Conservation (phyloP, 2,113 vertebrate species). For the Fregata magnificens region DNA sequence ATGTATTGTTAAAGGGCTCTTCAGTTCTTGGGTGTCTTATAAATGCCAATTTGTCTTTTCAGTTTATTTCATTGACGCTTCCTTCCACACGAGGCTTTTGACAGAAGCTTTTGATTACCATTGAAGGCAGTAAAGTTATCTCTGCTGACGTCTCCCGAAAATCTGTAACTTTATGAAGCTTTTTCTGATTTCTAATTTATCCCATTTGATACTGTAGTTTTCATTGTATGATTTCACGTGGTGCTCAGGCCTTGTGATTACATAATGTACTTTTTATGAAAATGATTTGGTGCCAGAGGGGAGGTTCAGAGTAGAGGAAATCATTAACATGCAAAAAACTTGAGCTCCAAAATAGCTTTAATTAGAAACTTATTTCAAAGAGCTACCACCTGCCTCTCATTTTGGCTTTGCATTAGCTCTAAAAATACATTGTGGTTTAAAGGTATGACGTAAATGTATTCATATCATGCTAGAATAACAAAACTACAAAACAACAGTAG, state of each 20-base stretch:
- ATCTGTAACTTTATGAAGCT: background rate
- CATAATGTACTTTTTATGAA: background rate
- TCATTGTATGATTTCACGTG: background rate
- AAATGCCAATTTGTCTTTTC: background rate
- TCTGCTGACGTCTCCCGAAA: background rate
- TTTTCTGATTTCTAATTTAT: background rate
- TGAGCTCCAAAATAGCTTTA: background rate
- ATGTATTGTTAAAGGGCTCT: background rate
- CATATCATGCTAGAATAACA: background rate
- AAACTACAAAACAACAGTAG: conserved; percentile 53
- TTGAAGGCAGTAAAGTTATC: background rate
- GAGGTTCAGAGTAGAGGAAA: conserved; percentile 32
- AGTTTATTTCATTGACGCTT: background rate
- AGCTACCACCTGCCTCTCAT: background rate
- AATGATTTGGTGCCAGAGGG: background rate
- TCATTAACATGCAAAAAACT: conserved; percentile 12
- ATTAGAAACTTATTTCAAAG: conserved; percentile 37
- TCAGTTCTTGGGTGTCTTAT: background rate
- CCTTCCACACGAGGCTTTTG: background rate
- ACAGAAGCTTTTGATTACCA: background rate
- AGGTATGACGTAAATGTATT: background rate
- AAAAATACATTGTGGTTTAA: background rate
- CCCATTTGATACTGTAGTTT: background rate
- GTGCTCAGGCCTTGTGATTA: conserved; percentile 15
- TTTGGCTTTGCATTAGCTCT: background rate